phyloP scores from a whole-genome alignment of 2,113 vertebrate species.

The Centropus unirufus region DNA sequence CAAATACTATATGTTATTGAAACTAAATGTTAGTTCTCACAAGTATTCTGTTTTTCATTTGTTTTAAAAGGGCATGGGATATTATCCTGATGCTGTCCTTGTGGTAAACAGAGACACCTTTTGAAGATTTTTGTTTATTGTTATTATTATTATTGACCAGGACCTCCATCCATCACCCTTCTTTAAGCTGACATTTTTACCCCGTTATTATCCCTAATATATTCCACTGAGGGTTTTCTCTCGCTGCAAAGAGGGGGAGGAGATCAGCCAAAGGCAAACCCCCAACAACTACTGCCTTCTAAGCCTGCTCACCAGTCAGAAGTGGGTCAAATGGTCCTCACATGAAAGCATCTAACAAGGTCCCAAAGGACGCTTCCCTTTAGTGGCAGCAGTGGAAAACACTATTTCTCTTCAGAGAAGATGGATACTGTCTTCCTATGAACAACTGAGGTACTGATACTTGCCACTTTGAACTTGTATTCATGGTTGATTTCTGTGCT shows the following conservation, averaged over 20 bases:
- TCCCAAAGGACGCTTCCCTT: slow-evolving; percentile 78
- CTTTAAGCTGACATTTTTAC: slow-evolving; percentile 74
- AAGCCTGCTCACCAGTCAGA: slow-evolving; percentile 79
- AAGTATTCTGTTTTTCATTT: not conserved
- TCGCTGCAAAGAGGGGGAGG: slow-evolving; percentile 67
- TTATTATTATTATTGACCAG: slow-evolving; percentile 26
- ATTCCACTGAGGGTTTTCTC: slow-evolving; percentile 79
- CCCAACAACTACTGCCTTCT: slow-evolving; percentile 67
- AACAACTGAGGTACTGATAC: slow-evolving; percentile 57
- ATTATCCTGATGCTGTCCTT: not conserved
- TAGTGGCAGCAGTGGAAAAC: slow-evolving; percentile 75
- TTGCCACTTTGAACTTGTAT: slow-evolving; percentile 72
- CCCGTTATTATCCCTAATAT: slow-evolving; percentile 81
- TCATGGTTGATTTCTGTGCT: slow-evolving; percentile 61
- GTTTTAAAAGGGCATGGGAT: not conserved
- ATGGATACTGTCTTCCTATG: slow-evolving; percentile 46
- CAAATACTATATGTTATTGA: not conserved
- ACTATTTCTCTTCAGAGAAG: slow-evolving; percentile 71
- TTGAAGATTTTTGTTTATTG: slow-evolving; percentile 28
- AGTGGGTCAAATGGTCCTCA: slow-evolving; percentile 82
- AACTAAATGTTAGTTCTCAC: not conserved
- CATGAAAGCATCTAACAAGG: slow-evolving; percentile 85
- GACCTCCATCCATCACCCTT: slow-evolving; percentile 63
- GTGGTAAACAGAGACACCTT: slow-evolving; percentile 10
- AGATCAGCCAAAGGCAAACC: slow-evolving; percentile 69